Conservation (phyloP, 2,113 vertebrate species). For the Gulo gulo region DNA sequence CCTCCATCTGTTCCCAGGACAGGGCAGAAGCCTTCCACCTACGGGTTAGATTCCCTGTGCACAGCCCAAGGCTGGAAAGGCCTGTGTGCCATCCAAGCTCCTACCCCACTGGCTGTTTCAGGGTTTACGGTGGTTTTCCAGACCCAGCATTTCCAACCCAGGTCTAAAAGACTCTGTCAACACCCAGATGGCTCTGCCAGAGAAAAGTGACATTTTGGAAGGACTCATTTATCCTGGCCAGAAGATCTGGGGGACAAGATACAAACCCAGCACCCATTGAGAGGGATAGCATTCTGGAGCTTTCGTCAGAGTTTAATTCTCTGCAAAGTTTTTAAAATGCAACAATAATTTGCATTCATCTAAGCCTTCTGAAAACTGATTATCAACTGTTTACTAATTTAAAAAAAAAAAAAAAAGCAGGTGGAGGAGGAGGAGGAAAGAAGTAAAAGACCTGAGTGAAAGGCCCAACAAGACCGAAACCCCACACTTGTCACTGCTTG, state of each 20-base stretch:
- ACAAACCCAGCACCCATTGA: background rate
- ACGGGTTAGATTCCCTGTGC: accelerated
- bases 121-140: background rate
- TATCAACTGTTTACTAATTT: background rate
- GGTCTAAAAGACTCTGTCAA: background rate
- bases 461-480: background rate
- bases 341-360: background rate
- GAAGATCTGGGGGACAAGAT: background rate
- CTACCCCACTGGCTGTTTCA: background rate
- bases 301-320: background rate
- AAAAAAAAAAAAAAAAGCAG: background rate
- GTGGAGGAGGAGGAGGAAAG: too few species aligned
- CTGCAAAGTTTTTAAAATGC: background rate
- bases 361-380: background rate
- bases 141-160: background rate
- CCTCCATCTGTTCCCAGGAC: background rate
- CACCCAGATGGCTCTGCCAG: background rate
- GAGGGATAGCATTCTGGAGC: background rate
- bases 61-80: background rate
- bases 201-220: background rate
- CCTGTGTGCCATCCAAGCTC: background rate
- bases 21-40: background rate
- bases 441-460: background rate
- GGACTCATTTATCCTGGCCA: background rate
- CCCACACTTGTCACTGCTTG: background rate